Percentiles rank a stretch among this genome's conserved stretches.
Evolutionary conservation across 92 coral and sea anemone species (phyloP).

Genomic region (Meandrina meandrites): DNA sequence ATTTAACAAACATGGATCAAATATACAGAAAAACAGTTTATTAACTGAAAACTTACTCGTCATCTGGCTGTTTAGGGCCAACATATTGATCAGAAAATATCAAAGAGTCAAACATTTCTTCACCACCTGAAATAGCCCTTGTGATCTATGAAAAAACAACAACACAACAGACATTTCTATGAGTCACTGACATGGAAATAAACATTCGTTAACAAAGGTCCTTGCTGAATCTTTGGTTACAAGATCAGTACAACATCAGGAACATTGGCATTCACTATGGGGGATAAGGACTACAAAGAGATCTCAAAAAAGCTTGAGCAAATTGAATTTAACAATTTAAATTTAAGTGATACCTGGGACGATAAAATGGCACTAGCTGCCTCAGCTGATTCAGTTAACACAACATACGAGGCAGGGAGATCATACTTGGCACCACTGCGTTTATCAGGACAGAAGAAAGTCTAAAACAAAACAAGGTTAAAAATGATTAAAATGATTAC

Average conservation of each 20-base stretch:
- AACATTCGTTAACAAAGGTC: background rate
- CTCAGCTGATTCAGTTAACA: constrained; percentile 82
- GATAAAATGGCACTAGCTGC: constrained; percentile 75
- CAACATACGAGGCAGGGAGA: constrained; percentile 79
- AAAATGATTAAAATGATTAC: background rate
- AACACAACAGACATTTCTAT: background rate
- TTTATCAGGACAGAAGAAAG: constrained; percentile 95
- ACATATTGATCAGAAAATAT: constrained; percentile 97
- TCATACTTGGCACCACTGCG: constrained; percentile 89
- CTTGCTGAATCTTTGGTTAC: background rate
- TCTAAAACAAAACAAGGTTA: constrained; percentile 34
- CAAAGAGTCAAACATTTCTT: constrained; percentile 92
- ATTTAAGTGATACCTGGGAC: constrained; percentile 64
- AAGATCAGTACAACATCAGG: background rate
- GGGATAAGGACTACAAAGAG: too few species aligned
- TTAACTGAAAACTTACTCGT: constrained; percentile 74
- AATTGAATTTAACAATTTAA: background rate
- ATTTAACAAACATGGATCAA: background rate
- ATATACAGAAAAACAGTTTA: background rate
- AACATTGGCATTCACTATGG: background rate
- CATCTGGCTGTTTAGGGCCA: constrained; percentile 92
- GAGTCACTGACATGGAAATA: too few species aligned
- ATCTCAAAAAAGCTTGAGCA: background rate
- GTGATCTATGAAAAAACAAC: constrained; percentile 61
- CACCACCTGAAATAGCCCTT: constrained; percentile 73